A percentile compares a stretch with the other conserved stretches of the same genome.
Evolutionary conservation across 1,140 invertebrate species (phyloP).

Genomic region (Mycetomoellerius zeteki): DNA sequence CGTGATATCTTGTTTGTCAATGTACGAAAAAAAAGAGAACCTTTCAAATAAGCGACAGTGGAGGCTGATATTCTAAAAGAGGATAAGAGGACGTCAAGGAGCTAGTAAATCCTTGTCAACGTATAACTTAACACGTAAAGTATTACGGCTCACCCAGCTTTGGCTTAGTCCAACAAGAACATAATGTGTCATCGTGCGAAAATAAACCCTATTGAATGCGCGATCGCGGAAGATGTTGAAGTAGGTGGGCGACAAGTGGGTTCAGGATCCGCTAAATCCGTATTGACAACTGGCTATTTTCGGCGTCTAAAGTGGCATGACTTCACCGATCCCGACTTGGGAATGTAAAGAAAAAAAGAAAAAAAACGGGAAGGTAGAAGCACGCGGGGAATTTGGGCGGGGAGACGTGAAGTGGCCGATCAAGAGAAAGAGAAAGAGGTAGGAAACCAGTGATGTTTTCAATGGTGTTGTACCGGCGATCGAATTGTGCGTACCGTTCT

Average conservation of each 20-base stretch:
- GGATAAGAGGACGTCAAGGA: constrained; percentile 38
- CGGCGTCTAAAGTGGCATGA: constrained; percentile 10
- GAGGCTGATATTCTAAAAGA: constrained; percentile 31
- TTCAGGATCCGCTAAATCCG: constrained; percentile 26
- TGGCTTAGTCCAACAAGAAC: background rate
- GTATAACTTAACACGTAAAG: constrained; percentile 44
- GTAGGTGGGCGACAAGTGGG: constrained; percentile 12
- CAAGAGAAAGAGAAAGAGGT: constrained; percentile 61
- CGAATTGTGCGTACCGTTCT: constrained; percentile 87
- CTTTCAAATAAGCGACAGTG: constrained; percentile 9
- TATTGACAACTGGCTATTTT: constrained; percentile 19
- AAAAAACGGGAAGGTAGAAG: constrained; percentile 46
- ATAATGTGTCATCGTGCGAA: constrained; percentile 43
- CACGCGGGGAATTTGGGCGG: constrained; percentile 63
- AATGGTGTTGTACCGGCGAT: constrained; percentile 86
- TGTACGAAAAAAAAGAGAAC: constrained; percentile 3
- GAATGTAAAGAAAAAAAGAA: constrained; percentile 28
- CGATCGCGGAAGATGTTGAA: constrained; percentile 9
- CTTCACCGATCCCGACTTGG: constrained; percentile 1
- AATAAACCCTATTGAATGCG: constrained; percentile 41
- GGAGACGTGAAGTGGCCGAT: constrained; percentile 48
- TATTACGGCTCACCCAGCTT: constrained; percentile 33
- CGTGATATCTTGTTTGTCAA: constrained; percentile 1
- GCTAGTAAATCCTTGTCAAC: constrained; percentile 55
- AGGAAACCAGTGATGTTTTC: constrained; percentile 80